Percentiles rank a stretch among this genome's conserved stretches.
phyloP scores from a whole-genome alignment of 2,113 vertebrate genomes.

The Okapia johnstoni region DNA sequence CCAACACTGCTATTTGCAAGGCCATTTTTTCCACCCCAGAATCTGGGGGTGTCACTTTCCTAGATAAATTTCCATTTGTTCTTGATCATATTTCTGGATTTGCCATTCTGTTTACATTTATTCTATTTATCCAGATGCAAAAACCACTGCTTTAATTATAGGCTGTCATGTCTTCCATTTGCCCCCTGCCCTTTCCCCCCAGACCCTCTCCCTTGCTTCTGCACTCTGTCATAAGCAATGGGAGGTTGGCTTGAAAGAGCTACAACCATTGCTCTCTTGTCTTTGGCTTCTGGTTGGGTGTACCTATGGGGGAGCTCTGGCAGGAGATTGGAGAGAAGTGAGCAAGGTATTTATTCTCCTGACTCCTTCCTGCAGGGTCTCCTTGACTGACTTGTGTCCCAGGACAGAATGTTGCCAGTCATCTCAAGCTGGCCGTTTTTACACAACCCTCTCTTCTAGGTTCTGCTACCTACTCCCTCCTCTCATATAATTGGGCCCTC shows the following conservation, averaged over 20 bases:
- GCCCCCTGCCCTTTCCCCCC: rapidly evolving
- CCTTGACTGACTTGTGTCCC: neutral
- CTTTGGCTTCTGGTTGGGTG: neutral
- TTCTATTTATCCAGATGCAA: neutral
- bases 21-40: neutral
- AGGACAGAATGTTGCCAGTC: too few species aligned
- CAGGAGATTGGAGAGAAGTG: neutral
- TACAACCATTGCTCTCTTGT: neutral
- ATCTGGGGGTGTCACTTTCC: neutral
- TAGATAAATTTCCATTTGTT: neutral
- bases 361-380: neutral
- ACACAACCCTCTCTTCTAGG: neutral
- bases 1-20: neutral
- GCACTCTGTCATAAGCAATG: too few species aligned
- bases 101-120: neutral
- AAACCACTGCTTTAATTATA: neutral
- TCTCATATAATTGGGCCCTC: neutral
- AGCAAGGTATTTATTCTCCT: neutral
- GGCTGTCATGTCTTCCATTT: neutral
- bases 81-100: neutral
- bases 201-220: neutral
- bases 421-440: neutral
- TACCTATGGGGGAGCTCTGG: neutral
- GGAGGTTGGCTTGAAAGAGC: neutral
- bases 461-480: neutral